Base-by-base conservation (phyloP, 2,113 vertebrate genomes). In the Vimba vimba region DNA sequence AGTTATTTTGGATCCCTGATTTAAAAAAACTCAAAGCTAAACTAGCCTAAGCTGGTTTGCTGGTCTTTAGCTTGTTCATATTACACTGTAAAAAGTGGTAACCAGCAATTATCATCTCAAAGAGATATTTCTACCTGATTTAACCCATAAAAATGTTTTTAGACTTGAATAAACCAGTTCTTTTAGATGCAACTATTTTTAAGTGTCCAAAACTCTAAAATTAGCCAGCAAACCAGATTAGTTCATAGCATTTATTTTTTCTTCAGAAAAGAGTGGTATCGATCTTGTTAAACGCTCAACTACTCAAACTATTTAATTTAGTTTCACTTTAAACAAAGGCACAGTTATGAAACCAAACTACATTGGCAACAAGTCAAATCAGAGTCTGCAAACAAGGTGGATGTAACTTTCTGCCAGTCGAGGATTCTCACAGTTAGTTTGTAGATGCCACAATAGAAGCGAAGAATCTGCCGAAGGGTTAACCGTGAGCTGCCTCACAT, bases 321-420 rank as follows among this genome's bases (percentile, higher is more conserved):
- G 30, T 69, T 36, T 69, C 19, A 69, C 33, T 59, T 47, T 60
- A 57, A 79, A 86, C 71, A 81, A 85, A 80, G 82, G 55, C 33
- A 45, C 33, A 62, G 82, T 64, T 66, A 59, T 87, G 68, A 76
- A 85, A 68, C n/a, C 60, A 73, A 77, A 85, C 82, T 21, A 9
- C 55, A 57, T 9, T 57, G 55, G 55, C 55, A 23, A 23, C n/a
- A 21, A 39, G 8, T 39, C 33, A 4, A 21, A 36, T 21, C 17
- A 21, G 30, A 69, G 33, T 9, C 30, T 69, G 30, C 66, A 21
- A 39, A 21, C 9, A 21, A 69, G 36, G 66, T 39, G 0, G 2
- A 30, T 17, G 64, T 9, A 10, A 36, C 12, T 33, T 36, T 30
- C 13, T 30, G 27, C 27, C 27, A 11, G 62, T 30, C 66, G 21